These are phyloP conservation scores for Hydra vulgaris DNA, from an alignment of 30 jellyfish, hydroid and myxozoan genomes.

Conservation along the genomic window DNA sequence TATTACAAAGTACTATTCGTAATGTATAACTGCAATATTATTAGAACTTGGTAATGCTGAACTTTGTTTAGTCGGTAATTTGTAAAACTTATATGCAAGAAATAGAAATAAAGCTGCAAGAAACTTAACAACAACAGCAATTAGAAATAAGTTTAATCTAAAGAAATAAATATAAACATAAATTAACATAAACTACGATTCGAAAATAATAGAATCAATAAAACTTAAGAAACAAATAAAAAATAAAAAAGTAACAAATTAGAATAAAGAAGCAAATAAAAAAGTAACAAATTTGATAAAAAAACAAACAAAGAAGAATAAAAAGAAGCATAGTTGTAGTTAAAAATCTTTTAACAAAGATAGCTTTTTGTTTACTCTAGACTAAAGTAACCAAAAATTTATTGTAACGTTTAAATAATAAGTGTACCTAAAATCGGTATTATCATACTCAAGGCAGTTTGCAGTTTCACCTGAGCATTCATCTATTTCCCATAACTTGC, in stretches of 20 bases:
- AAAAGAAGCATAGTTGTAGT: too few relatives aligned
- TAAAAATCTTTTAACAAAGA: too few relatives aligned
- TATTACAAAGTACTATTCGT: background rate
- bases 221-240: too few relatives aligned
- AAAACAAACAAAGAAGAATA: too few relatives aligned
- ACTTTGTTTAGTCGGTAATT: conserved; percentile 29
- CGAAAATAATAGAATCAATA: too few relatives aligned
- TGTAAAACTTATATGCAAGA: conserved; percentile 50
- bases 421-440: conserved; percentile 42
- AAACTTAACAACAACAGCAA: conserved; percentile 61
- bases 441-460: conserved; percentile 65
- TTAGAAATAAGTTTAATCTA: conserved; percentile 46
- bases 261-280: too few relatives aligned
- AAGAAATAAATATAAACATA: background rate
- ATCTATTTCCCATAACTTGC: conserved; percentile 75
- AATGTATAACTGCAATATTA: background rate
- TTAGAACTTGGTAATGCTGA: background rate
- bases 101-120: conserved; percentile 43
- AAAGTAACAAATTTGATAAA: too few relatives aligned
- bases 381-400: too few relatives aligned
- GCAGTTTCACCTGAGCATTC: conserved; percentile 56
- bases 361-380: too few relatives aligned
- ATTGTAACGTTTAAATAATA: conserved; percentile 1
- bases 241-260: too few relatives aligned
- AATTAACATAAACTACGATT: too few relatives aligned